Evolutionary conservation across 1,140 invertebrate species (phyloP).

Genomic region (Eulimnadia texana): DNA sequence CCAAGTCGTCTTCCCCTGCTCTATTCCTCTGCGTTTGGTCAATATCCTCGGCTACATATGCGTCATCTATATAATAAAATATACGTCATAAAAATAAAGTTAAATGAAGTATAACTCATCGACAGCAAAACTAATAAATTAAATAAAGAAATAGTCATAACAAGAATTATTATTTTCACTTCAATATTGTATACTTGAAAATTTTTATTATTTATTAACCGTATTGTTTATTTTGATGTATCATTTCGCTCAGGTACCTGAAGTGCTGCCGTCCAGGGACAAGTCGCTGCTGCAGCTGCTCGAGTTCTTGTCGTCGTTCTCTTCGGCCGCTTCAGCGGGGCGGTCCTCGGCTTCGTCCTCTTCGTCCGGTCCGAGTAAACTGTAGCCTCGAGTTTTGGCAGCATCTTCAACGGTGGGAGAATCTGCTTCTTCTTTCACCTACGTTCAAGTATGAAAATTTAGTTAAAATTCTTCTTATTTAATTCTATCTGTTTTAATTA

Average conservation of each 20-base stretch:
- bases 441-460: neutral
- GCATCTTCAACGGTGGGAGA: neutral
- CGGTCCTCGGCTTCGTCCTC: neutral
- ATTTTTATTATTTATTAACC: too few relatives aligned
- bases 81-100: neutral
- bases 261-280: conserved; percentile 1
- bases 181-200: too few relatives aligned
- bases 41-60: conserved; percentile 1
- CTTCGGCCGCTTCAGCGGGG: too few relatives aligned
- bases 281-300: conserved; percentile 4
- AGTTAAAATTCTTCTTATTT: neutral
- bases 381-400: neutral
- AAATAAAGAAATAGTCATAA: too few relatives aligned
- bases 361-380: neutral
- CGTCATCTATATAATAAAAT: neutral
- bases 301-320: too few relatives aligned
- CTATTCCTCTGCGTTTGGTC: conserved; percentile 20
- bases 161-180: too few relatives aligned
- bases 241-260: too few relatives aligned
- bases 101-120: too few relatives aligned
- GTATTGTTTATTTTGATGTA: too few relatives aligned
- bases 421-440: neutral
- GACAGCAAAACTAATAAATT: too few relatives aligned
- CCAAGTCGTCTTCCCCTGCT: conserved; percentile 22
- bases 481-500: too few relatives aligned